Percentiles rank a stretch among this genome's conserved stretches.
Conservation (phyloP, 2,113 vertebrate species). For the Dolichotis patagonum region DNA sequence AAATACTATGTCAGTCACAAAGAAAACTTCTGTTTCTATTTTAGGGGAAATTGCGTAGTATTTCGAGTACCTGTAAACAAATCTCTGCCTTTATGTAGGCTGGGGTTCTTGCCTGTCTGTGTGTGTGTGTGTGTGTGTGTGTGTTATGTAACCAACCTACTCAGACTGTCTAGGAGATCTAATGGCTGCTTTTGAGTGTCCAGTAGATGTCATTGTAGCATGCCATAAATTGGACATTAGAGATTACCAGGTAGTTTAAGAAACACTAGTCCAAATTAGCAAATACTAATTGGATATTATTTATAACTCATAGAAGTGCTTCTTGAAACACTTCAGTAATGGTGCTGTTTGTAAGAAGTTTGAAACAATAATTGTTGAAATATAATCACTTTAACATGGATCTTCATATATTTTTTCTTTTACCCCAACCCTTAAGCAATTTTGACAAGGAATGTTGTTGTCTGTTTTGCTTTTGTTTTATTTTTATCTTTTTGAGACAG, state of each 20-base stretch:
- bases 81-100: conserved; percentile 55
- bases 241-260: conserved; percentile 57
- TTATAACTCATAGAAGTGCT: neutral
- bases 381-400: conserved; percentile 50
- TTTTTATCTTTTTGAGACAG: no score
- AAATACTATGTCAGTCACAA: conserved; percentile 36
- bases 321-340: conserved; percentile 11
- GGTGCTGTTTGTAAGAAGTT: conserved; percentile 48
- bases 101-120: neutral
- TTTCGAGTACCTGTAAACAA: conserved; percentile 38
- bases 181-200: conserved; percentile 71
- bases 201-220: conserved; percentile 80
- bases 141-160: conserved; percentile 75
- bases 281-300: conserved; percentile 27
- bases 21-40: conserved; percentile 46
- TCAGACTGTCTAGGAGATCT: conserved; percentile 63
- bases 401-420: neutral
- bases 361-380: neutral
- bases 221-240: conserved; percentile 40
- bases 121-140: neutral
- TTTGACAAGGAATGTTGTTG: neutral
- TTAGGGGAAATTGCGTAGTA: conserved; percentile 56
- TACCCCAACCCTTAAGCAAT: conserved; percentile 10
- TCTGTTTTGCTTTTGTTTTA: neutral
- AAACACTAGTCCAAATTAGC: conserved; percentile 55